Conservation (phyloP, 2,797 vertebrate species). For the Epinephelus malabaricus region DNA sequence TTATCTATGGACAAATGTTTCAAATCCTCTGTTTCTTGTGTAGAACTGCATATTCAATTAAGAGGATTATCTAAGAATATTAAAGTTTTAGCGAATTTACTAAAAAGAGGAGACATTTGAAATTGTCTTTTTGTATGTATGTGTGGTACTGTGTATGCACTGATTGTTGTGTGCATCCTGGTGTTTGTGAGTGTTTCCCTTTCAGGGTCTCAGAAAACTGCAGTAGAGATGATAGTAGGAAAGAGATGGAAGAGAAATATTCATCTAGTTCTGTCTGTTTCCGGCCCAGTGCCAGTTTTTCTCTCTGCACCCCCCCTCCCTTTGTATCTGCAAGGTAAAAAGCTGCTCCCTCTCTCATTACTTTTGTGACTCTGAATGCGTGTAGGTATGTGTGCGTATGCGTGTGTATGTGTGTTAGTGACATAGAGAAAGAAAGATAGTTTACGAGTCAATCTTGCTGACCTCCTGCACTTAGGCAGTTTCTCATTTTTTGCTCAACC, state of each 20-base stretch:
- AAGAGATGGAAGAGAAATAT: conserved; percentile 75
- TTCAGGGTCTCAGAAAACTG: conserved; percentile 51
- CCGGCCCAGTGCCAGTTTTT: conserved; percentile 26
- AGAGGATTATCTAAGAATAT: background rate
- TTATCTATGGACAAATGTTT: background rate
- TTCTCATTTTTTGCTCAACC: conserved; percentile 43
- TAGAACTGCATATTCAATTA: background rate
- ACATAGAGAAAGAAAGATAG: conserved; percentile 34
- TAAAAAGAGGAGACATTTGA: background rate
- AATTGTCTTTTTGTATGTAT: background rate
- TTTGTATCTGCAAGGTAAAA: conserved; percentile 72
- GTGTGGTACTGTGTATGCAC: conserved; percentile 11
- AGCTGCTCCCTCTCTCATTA: conserved; percentile 51
- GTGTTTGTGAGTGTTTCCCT: conserved; percentile 40
- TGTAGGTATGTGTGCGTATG: conserved; percentile 17
- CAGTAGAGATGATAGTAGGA: conserved; percentile 56
- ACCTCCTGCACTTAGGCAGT: conserved; percentile 49
- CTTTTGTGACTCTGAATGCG: conserved; percentile 31
- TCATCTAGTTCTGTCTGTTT: conserved; percentile 56
- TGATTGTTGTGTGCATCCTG: conserved; percentile 3
- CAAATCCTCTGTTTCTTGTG: background rate
- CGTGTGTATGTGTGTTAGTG: conserved; percentile 3
- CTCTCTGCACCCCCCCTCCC: conserved; percentile 2
- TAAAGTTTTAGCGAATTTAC: background rate
- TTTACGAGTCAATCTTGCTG: conserved; percentile 50